Percentiles rank a stretch among this genome's conserved stretches.
phyloP scores from a whole-genome alignment of 1,140 invertebrate genomes.

The Drosophila baimaii region DNA sequence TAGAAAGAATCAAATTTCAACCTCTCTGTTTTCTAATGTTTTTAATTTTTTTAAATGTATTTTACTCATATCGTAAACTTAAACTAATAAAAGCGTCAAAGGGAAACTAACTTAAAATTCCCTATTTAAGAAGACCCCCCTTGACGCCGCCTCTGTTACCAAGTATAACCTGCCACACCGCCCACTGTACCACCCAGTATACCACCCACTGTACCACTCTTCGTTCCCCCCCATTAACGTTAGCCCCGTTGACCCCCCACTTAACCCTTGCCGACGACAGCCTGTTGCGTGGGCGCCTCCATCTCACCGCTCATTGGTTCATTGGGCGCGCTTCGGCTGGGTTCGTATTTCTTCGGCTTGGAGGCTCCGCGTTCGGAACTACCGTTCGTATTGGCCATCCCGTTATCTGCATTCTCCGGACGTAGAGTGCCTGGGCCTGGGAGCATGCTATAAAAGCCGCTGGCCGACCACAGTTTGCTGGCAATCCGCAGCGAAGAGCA shows the following conservation, averaged over 20 bases:
- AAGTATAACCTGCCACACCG: not conserved
- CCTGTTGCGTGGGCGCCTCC: conserved; percentile 68
- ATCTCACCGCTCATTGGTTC: conserved; percentile 63
- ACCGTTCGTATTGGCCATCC: conserved; percentile 58
- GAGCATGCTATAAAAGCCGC: conserved; percentile 70
- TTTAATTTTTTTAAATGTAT: no score
- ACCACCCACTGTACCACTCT: conserved; percentile 2
- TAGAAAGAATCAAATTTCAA: not conserved
- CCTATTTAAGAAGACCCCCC: no score
- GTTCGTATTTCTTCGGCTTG: conserved; percentile 46
- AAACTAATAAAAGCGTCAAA: no score
- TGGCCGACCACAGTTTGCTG: conserved; percentile 65
- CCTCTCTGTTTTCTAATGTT: no score
- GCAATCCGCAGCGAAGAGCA: conserved; percentile 66
- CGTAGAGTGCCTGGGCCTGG: conserved; percentile 12
- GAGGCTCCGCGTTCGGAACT: conserved; percentile 31
- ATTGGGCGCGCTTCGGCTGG: conserved; percentile 32
- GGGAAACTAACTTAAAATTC: no score
- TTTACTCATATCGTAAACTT: no score
- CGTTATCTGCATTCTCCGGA: conserved; percentile 54
- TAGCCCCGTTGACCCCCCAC: not conserved
- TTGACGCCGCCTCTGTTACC: conserved; percentile 12
- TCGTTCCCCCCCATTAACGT: not conserved
- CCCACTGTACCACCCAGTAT: conserved; percentile 8
- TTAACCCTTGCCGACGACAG: conserved; percentile 18